phyloP scores from a whole-genome alignment of 2,888 invertebrate species.

The Cetonia aurata region DNA sequence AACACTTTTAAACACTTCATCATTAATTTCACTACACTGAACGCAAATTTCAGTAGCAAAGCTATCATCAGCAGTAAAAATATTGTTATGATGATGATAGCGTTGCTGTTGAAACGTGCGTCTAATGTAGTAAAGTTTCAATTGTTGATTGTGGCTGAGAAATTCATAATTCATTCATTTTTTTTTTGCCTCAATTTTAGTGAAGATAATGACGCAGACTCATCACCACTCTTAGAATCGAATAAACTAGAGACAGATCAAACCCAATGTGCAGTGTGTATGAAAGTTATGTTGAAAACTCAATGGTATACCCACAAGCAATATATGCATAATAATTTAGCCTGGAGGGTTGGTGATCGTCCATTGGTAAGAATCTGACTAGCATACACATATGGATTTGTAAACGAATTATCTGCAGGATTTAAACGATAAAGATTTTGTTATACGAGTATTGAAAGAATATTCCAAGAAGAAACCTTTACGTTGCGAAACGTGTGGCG shows the following conservation, averaged over 20 bases:
- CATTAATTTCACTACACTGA: too few relatives aligned
- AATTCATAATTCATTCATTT: too few relatives aligned
- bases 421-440: constrained; percentile 66
- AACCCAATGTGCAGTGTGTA: constrained; percentile 68
- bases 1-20: too few relatives aligned
- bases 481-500: constrained; percentile 70
- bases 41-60: too few relatives aligned
- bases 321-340: constrained; percentile 70
- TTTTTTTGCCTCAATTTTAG: constrained; percentile 25
- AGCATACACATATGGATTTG: background rate
- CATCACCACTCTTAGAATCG: background rate
- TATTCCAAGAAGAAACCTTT: constrained; percentile 66
- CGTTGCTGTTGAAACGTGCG: too few relatives aligned
- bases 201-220: constrained; percentile 57
- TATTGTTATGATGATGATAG: too few relatives aligned
- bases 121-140: too few relatives aligned
- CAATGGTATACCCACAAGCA: constrained; percentile 70
- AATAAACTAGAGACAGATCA: constrained; percentile 8
- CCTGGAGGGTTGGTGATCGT: constrained; percentile 70
- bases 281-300: constrained; percentile 61
- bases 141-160: too few relatives aligned
- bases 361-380: constrained; percentile 67
- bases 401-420: constrained; percentile 64
- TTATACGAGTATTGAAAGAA: constrained; percentile 67
- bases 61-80: too few relatives aligned